A percentile compares a stretch with the other conserved stretches of the same genome.
phyloP scores from a whole-genome alignment of 2,888 invertebrate species.

The Hartigia nigra region DNA sequence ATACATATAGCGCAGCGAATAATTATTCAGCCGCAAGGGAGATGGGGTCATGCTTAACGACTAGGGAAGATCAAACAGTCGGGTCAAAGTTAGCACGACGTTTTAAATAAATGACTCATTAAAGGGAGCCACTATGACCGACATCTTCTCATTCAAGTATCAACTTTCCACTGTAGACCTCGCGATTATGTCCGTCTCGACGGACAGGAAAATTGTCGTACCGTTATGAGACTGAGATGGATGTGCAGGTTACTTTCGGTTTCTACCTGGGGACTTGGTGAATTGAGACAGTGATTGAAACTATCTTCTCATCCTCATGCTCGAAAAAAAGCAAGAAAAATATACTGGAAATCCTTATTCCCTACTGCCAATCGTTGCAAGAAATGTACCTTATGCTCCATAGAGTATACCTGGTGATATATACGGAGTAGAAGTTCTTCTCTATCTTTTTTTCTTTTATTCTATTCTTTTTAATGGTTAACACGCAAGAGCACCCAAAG shows the following conservation, averaged over 20 bases:
- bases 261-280: neutral
- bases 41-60: neutral
- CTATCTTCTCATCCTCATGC: neutral
- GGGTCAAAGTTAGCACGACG: constrained; percentile 5
- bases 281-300: neutral
- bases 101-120: constrained; percentile 3
- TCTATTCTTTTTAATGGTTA: neutral
- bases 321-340: neutral
- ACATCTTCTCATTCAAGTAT: neutral
- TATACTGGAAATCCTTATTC: neutral
- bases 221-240: neutral
- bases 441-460: neutral
- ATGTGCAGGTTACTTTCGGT: neutral
- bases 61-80: constrained; percentile 4
- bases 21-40: constrained; percentile 2
- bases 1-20: neutral
- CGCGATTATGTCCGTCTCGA: neutral
- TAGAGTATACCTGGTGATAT: neutral
- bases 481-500: neutral
- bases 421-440: neutral
- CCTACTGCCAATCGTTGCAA: neutral
- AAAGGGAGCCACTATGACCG: neutral
- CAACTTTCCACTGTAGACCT: neutral
- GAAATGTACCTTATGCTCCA: neutral
- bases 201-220: neutral